A percentile compares a stretch with the other conserved stretches of the same genome.
Conservation (phyloP, 2,797 vertebrate genomes). For the Synaphobranchus kaupii region DNA sequence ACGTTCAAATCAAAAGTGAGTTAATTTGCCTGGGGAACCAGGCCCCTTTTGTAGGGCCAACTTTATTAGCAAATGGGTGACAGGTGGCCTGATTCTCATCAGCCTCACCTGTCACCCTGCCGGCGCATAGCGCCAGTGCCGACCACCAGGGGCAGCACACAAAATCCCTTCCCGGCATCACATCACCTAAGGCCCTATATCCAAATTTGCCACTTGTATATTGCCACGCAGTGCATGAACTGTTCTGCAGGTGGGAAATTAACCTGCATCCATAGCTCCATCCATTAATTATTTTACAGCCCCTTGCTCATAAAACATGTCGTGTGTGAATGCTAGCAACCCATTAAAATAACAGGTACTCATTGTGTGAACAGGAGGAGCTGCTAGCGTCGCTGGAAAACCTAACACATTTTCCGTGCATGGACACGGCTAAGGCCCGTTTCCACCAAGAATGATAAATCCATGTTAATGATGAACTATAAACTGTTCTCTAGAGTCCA, state of each 20-base stretch:
- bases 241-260: neutral
- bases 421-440: neutral
- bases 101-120: too few species aligned
- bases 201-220: neutral
- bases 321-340: neutral
- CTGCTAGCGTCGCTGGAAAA: neutral
- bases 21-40: too few species aligned
- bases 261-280: neutral
- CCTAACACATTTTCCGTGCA: neutral
- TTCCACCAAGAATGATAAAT: neutral
- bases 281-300: neutral
- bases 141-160: too few species aligned
- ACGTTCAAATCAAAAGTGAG: too few species aligned
- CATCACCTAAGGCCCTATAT: neutral
- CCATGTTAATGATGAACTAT: neutral
- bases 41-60: too few species aligned
- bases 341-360: conserved; percentile 2
- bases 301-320: neutral
- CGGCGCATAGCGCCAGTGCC: too few species aligned
- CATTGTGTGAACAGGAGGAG: neutral
- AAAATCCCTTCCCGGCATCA: too few species aligned
- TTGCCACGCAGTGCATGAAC: neutral
- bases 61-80: too few species aligned
- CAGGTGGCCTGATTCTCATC: too few species aligned
- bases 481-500: neutral